Evolutionary conservation across 2,888 invertebrate genomes (phyloP).

Genomic region (Julus scanicus): DNA sequence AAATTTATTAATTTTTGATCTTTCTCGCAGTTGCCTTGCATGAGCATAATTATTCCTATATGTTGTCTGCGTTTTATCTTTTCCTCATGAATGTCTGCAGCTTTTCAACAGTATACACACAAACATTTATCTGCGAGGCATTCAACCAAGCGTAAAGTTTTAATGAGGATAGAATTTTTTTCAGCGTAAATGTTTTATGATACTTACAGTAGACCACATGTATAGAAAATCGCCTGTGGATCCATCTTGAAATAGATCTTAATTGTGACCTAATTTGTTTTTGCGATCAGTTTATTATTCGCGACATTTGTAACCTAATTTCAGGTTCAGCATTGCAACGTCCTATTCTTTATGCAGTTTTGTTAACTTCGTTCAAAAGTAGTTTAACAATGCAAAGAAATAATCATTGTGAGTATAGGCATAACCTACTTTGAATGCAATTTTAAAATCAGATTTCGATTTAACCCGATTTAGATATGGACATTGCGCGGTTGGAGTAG

Average conservation of each 20-base stretch:
- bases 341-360: background rate
- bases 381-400: no score
- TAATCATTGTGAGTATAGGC: no score
- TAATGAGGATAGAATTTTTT: slow-evolving; percentile 1
- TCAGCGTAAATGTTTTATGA: background rate
- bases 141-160: slow-evolving; percentile 12
- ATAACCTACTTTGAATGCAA: no score
- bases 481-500: no score
- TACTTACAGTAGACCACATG: background rate
- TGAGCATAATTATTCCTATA: background rate
- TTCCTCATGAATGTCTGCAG: background rate
- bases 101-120: background rate
- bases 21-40: background rate
- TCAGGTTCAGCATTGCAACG: background rate
- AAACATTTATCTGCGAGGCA: background rate
- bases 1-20: background rate
- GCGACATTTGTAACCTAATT: background rate
- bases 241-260: slow-evolving; percentile 2
- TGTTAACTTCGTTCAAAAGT: background rate
- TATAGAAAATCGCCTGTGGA: background rate
- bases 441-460: no score
- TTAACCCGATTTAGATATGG: no score
- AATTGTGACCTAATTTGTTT: background rate
- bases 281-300: background rate
- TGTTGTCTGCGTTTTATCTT: background rate